Evolutionary conservation across 1,140 invertebrate genomes (phyloP).

Genomic region (Sinella curviseta): DNA sequence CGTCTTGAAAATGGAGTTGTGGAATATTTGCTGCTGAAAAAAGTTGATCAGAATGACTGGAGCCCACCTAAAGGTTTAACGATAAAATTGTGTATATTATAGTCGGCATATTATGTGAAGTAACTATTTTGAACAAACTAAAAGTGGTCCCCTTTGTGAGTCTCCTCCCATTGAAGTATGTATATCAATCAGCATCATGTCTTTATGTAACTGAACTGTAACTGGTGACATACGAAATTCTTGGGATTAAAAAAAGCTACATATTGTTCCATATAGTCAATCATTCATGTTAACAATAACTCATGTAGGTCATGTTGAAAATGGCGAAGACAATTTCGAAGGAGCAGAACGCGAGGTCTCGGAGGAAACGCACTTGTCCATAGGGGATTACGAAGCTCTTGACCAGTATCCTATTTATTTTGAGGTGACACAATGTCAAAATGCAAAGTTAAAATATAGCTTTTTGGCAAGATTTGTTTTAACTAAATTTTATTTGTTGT

Average conservation of each 20-base stretch:
- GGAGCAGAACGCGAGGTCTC: background rate
- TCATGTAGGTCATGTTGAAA: slow-evolving; percentile 17
- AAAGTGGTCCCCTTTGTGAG: too few relatives aligned
- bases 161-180: too few relatives aligned
- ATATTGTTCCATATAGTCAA: too few relatives aligned
- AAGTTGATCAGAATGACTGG: slow-evolving; percentile 6
- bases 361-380: background rate
- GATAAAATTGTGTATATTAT: background rate
- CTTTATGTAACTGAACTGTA: too few relatives aligned
- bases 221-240: too few relatives aligned
- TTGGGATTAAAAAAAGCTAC: too few relatives aligned
- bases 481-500: background rate
- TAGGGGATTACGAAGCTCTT: background rate
- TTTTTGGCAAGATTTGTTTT: background rate
- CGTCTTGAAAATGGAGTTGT: background rate
- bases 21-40: slow-evolving; percentile 11
- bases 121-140: background rate
- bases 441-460: background rate
- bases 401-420: slow-evolving; percentile 22
- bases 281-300: too few relatives aligned
- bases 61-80: slow-evolving; percentile 17
- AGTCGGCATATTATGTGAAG: background rate
- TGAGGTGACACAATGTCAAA: background rate
- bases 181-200: too few relatives aligned
- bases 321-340: background rate